These are phyloP conservation scores for Drosophila nigricruria DNA, from an alignment of 2,888 invertebrate species.

Conservation along the genomic window DNA sequence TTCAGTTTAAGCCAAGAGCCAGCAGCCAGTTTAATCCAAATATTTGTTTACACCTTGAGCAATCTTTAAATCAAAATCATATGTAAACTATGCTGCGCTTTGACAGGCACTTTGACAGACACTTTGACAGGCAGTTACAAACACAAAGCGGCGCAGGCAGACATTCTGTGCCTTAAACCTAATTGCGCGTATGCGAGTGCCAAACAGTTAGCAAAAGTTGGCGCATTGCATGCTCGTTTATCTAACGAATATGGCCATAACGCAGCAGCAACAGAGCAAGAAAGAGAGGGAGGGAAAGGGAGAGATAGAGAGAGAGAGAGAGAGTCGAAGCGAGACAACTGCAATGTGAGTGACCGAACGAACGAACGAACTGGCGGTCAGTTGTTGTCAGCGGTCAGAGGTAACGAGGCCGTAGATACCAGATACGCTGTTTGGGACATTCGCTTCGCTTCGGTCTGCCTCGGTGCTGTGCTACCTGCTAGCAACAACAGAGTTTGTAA, in stretches of 20 bases:
- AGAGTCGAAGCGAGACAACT: conserved; percentile 19
- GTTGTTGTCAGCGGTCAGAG: conserved; percentile 42
- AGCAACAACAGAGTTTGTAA: conserved; percentile 11
- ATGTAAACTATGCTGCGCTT: not conserved
- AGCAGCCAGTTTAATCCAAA: not conserved
- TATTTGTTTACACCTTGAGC: not conserved
- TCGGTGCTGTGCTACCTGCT: conserved; percentile 30
- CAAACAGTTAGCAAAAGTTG: conserved; percentile 45
- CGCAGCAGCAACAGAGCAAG: conserved; percentile 1
- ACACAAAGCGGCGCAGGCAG: not conserved
- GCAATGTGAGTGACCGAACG: conserved; percentile 45
- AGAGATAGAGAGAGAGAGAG: too few relatives aligned
- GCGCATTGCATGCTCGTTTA: conserved; percentile 58
- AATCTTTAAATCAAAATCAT: not conserved
- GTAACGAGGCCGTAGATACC: conserved; percentile 25
- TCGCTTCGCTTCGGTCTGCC: not conserved
- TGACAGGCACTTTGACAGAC: conserved; percentile 7
- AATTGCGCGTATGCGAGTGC: conserved; percentile 26
- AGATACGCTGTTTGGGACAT: conserved; percentile 19
- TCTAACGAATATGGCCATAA: conserved; percentile 38
- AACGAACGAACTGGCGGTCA: conserved; percentile 4
- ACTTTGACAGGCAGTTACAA: conserved; percentile 1
- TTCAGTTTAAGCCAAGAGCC: not conserved
- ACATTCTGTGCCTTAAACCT: conserved; percentile 8
- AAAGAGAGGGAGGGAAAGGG: not conserved